phyloP scores from a whole-genome alignment of 2,113 vertebrate genomes.

The Chaetops frenatus region DNA sequence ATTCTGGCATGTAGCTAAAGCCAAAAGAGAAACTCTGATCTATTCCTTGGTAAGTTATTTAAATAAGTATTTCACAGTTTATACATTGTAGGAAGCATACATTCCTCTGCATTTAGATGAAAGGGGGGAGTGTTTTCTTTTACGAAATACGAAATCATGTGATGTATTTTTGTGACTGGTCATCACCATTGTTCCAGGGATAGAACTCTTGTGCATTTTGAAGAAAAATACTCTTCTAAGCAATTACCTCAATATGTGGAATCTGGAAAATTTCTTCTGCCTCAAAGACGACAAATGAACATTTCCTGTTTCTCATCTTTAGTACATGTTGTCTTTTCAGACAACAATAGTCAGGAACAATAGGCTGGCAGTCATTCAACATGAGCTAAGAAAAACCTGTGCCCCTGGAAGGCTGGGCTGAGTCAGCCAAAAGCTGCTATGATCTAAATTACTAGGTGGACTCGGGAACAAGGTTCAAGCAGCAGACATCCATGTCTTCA shows the following conservation, averaged over 20 bases:
- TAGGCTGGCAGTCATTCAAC: conserved; percentile 68
- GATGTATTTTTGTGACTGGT: background rate
- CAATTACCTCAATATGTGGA: conserved; percentile 70
- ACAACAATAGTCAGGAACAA: conserved; percentile 77
- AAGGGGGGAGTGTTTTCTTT: background rate
- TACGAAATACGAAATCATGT: background rate
- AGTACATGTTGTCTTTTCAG: conserved; percentile 77
- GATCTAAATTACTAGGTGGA: conserved; percentile 48
- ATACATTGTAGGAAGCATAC: background rate
- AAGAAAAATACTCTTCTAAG: conserved; percentile 12
- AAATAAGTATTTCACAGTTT: background rate
- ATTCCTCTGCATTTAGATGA: background rate
- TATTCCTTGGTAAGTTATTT: background rate
- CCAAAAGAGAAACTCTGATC: background rate
- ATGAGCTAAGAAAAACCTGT: conserved; percentile 21
- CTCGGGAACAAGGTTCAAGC: conserved; percentile 49
- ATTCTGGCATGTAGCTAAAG: background rate
- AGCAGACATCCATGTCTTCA: conserved; percentile 47
- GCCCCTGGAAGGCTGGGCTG: conserved; percentile 50
- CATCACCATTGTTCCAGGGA: background rate
- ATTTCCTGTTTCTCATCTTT: conserved; percentile 79
- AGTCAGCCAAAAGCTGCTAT: conserved; percentile 58
- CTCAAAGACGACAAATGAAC: conserved; percentile 61
- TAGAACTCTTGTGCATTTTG: background rate
- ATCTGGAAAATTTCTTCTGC: conserved; percentile 74